Base-by-base conservation (phyloP, 2,888 invertebrate genomes). In the Erannis defoliaria region DNA sequence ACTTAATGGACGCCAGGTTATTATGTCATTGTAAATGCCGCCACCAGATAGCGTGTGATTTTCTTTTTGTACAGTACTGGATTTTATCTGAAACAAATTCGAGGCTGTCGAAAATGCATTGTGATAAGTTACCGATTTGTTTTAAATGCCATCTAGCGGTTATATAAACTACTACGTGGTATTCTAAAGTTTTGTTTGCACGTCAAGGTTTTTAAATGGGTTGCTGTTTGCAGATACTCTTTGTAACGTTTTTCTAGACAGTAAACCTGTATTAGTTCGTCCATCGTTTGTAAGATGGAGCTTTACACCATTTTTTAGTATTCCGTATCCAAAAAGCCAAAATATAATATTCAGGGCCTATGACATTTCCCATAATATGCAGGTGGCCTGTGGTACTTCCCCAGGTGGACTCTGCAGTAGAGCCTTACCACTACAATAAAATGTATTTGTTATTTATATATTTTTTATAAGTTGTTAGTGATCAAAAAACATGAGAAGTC, bases 1-100 rank as follows among this genome's bases (percentile, higher is more conserved):
- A 55, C 21, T 53, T 59, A 55, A 62, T 61, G 33, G 48, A 18
- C 54, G 29, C 18, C 19, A 31, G 35, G 16, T 31, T 63, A 55
- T 66, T 63, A 66, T 66, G 61, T 59, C 61, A 68, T 61, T 56
- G 48, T 62, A 58, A 53, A 50, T 43, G 45, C 55, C 59, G 19
- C 54, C 16, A 8, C 55, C 55, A 33, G 38, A 29, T 61, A 58
- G 49, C 60, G 65, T 61, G 66, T 61, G 61, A 61, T 18, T 43
- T 10, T 58, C 19, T 53, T 57, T 67, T 18, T n/a, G 57, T 19
- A 59, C 51, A 46, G 33, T 60, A 55, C 42, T 55, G 55, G 49
- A 19, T 45, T 37, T 51, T 42, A 46, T 38, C 26, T 38, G 18
- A 31, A 29, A 18, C 9, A 9, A 29, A 38, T 46, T 29, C 31